Conservation (phyloP, 92 coral and sea anemone species). For the Phenganax subtilis region DNA sequence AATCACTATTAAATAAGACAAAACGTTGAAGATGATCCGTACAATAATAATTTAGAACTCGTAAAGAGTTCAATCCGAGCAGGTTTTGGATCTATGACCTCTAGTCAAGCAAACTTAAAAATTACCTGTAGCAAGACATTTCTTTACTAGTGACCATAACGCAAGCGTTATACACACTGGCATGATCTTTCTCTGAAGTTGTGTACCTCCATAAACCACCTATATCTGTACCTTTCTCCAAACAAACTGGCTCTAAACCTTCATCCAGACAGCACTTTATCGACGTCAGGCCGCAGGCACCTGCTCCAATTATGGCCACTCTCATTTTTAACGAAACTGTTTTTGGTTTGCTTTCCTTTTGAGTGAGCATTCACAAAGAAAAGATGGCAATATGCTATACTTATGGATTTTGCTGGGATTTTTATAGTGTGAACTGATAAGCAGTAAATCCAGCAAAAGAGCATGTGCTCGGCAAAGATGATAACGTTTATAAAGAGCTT, state of each 20-base stretch:
- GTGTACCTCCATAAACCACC: conserved; percentile 74
- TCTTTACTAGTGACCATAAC: conserved; percentile 41
- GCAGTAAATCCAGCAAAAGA: too few species aligned
- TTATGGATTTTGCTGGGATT: too few species aligned
- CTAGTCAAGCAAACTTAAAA: background rate
- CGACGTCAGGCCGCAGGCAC: conserved; percentile 57
- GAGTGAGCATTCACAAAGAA: background rate
- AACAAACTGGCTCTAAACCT: conserved; percentile 74
- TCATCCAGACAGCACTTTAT: conserved; percentile 80
- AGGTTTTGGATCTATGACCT: background rate
- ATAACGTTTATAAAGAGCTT: too few species aligned
- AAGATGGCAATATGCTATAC: too few species aligned
- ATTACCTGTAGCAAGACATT: conserved; percentile 35
- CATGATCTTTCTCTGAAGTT: conserved; percentile 23
- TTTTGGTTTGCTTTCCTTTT: background rate
- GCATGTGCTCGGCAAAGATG: too few species aligned
- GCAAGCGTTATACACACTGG: conserved; percentile 22
- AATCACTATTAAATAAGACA: conserved; percentile 40
- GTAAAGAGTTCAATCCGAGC: background rate
- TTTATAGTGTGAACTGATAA: too few species aligned
- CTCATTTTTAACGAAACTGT: conserved; percentile 42
- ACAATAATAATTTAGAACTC: background rate
- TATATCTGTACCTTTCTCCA: conserved; percentile 58
- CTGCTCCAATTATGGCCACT: conserved; percentile 77
- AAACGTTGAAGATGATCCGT: background rate